phyloP scores from a whole-genome alignment of 2,113 vertebrate genomes.

The Riparia riparia region DNA sequence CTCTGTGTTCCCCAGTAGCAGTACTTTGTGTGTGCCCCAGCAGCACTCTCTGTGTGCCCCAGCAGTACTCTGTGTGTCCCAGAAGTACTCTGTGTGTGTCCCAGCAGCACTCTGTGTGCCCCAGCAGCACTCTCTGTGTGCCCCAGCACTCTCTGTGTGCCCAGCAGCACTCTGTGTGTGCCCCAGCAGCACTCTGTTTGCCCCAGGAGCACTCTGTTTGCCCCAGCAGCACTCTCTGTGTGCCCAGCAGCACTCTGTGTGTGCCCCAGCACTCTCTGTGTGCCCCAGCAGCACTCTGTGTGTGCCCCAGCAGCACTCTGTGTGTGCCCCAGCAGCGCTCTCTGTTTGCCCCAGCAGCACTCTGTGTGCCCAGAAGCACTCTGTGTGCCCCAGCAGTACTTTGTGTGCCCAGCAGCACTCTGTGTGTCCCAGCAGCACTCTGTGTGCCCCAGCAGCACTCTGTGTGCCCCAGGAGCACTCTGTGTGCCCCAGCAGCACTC shows the following conservation, averaged over 20 bases:
- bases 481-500: neutral
- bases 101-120: neutral
- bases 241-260: no score
- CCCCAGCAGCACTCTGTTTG: neutral
- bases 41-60: neutral
- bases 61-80: neutral
- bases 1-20: neutral
- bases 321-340: neutral
- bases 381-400: no score
- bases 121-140: neutral
- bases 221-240: neutral
- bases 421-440: neutral
- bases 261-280: neutral
- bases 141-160: neutral
- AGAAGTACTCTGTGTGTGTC: neutral
- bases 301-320: neutral
- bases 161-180: neutral
- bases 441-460: neutral
- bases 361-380: no score
- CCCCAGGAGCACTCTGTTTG: neutral
- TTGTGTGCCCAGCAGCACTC: accelerated
- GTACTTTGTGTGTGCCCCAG: neutral
- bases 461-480: neutral
- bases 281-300: neutral
- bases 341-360: neutral